Percentiles rank a stretch among this genome's conserved stretches.
Conservation (phyloP, 2,888 invertebrate genomes). For the Macropis europaea region DNA sequence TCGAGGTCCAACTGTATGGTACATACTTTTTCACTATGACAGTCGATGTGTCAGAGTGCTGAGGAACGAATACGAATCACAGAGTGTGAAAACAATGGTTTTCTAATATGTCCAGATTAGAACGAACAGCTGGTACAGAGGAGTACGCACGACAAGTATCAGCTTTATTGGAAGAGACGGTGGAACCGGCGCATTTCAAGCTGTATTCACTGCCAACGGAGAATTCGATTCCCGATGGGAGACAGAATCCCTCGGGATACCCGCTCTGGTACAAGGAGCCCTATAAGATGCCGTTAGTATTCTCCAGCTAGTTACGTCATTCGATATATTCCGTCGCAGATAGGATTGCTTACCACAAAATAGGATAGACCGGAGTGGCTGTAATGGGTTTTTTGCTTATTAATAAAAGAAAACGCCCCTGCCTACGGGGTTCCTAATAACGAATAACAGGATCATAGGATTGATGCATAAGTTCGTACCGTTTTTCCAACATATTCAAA, state of each 20-base stretch:
- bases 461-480: too few species aligned
- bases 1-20: too few species aligned
- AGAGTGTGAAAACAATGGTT: not conserved
- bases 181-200: slow-evolving; percentile 69
- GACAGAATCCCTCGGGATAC: slow-evolving; percentile 51
- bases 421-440: not conserved
- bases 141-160: slow-evolving; percentile 69
- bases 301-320: slow-evolving; percentile 25
- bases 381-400: slow-evolving; percentile 12
- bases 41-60: too few species aligned
- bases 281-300: slow-evolving; percentile 64
- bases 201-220: slow-evolving; percentile 60
- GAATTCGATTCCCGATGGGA: slow-evolving; percentile 62
- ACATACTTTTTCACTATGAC: too few species aligned
- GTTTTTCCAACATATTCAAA: too few species aligned
- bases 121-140: slow-evolving; percentile 61
- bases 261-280: slow-evolving; percentile 72
- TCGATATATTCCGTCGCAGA: slow-evolving; percentile 10
- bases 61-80: not conserved
- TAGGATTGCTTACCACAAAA: slow-evolving; percentile 25
- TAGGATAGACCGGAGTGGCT: slow-evolving; percentile 11
- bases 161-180: slow-evolving; percentile 65
- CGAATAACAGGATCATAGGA: slow-evolving; percentile 8
- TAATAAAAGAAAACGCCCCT: slow-evolving; percentile 8
- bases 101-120: slow-evolving; percentile 56